Conservation (phyloP, 2,888 invertebrate genomes). For the Drosophila anceps region DNA sequence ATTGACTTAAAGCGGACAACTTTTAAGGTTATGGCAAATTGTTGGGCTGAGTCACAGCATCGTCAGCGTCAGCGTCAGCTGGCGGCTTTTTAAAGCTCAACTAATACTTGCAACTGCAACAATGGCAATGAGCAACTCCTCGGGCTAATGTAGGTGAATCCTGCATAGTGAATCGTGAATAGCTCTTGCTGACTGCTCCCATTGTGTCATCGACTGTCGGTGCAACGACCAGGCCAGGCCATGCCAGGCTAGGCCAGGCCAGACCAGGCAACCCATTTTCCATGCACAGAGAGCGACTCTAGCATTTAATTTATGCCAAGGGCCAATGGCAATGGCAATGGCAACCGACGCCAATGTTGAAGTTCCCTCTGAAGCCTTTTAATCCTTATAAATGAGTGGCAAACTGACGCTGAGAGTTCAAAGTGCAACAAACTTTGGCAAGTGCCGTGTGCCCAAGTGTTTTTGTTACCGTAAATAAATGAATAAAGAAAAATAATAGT, state of each 20-base stretch:
- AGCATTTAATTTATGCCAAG: slow-evolving; percentile 77
- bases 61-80: slow-evolving; percentile 48
- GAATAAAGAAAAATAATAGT: background rate
- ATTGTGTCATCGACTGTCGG: slow-evolving; percentile 37
- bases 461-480: slow-evolving; percentile 10
- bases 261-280: slow-evolving; percentile 60
- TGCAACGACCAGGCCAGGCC: slow-evolving; percentile 31
- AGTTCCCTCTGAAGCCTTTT: slow-evolving; percentile 26
- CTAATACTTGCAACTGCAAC: slow-evolving; percentile 34
- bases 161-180: slow-evolving; percentile 29
- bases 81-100: background rate
- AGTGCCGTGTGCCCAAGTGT: slow-evolving; percentile 4
- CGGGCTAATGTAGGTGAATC: slow-evolving; percentile 52
- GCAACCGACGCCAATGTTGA: slow-evolving; percentile 42
- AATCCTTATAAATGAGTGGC: slow-evolving; percentile 36
- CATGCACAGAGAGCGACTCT: slow-evolving; percentile 13
- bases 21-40: slow-evolving; percentile 23
- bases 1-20: slow-evolving; percentile 57
- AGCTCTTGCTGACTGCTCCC: slow-evolving; percentile 23
- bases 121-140: slow-evolving; percentile 31
- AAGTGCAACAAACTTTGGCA: slow-evolving; percentile 70
- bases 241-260: background rate
- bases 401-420: slow-evolving; percentile 58
- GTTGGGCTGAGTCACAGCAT: slow-evolving; percentile 34
- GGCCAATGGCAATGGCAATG: slow-evolving; percentile 73